These are phyloP conservation scores for Bothrops jararaca DNA, from an alignment of 2,113 vertebrate species.

Conservation along the genomic window DNA sequence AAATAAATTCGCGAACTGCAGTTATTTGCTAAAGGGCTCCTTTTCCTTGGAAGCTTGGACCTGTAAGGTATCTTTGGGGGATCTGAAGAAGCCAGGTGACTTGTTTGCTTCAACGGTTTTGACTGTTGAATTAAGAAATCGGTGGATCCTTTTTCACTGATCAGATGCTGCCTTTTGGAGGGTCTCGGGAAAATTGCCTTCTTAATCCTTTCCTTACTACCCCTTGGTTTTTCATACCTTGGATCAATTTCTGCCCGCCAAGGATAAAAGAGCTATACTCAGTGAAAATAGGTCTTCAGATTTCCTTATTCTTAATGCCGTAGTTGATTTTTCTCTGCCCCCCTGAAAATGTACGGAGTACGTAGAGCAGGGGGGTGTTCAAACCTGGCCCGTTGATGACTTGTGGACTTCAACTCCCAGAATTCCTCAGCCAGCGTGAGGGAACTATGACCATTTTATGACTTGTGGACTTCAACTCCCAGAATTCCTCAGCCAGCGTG, in stretches of 20 bases:
- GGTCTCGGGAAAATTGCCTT: neutral
- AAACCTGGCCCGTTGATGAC: no score
- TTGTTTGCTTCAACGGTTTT: neutral
- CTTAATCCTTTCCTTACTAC: neutral
- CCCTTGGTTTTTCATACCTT: neutral
- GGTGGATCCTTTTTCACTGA: neutral
- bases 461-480: no score
- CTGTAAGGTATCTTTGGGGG: neutral
- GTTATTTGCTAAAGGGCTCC: no score
- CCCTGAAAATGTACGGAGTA: neutral
- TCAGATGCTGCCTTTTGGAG: neutral
- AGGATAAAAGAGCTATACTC: no score
- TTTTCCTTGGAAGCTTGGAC: neutral
- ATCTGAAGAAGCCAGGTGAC: neutral
- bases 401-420: no score
- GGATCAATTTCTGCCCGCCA: neutral
- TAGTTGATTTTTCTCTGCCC: neutral
- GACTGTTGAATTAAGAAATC: neutral
- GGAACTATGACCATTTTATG: no score
- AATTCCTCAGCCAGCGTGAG: no score
- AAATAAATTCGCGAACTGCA: no score
- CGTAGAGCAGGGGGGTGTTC: neutral
- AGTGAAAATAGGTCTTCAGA: neutral
- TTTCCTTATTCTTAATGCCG: neutral
- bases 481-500: no score